These are phyloP conservation scores for Indicator maculatus DNA, from an alignment of 2,113 vertebrate genomes.

Conservation along the genomic window DNA sequence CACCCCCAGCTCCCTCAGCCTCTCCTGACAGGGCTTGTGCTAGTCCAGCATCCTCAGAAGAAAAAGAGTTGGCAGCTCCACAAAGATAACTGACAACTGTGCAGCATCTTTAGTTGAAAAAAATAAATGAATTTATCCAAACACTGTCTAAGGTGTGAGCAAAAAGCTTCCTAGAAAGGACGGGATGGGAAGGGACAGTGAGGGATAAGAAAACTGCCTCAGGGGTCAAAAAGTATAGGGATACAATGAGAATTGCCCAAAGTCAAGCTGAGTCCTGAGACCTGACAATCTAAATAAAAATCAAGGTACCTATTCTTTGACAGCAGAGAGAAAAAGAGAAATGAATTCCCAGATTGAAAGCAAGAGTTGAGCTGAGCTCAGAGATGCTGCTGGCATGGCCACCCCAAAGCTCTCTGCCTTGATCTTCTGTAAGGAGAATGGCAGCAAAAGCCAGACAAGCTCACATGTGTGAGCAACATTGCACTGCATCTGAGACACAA, in stretches of 20 bases:
- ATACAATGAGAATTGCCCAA: neutral
- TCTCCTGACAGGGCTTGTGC: neutral
- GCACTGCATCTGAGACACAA: neutral
- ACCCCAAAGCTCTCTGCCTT: neutral
- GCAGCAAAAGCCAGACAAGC: neutral
- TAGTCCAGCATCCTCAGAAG: neutral
- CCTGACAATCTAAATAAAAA: neutral
- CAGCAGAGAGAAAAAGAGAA: neutral
- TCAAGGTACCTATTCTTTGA: neutral
- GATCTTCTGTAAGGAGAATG: neutral
- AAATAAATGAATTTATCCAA: neutral
- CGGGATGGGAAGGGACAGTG: accelerated
- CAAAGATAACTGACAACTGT: neutral
- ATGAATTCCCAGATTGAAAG: neutral
- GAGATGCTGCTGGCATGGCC: neutral
- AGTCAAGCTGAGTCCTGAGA: neutral
- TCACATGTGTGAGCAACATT: neutral
- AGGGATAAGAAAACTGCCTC: neutral
- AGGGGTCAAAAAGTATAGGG: neutral
- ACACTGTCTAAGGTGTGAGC: neutral
- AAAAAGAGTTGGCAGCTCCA: neutral
- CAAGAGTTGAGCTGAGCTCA: neutral
- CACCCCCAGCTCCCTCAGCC: too few species aligned
- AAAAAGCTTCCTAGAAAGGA: neutral
- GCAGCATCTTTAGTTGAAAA: neutral